Evolutionary conservation across 2,888 invertebrate genomes (phyloP).

Genomic region (Acanthopleura granulata): DNA sequence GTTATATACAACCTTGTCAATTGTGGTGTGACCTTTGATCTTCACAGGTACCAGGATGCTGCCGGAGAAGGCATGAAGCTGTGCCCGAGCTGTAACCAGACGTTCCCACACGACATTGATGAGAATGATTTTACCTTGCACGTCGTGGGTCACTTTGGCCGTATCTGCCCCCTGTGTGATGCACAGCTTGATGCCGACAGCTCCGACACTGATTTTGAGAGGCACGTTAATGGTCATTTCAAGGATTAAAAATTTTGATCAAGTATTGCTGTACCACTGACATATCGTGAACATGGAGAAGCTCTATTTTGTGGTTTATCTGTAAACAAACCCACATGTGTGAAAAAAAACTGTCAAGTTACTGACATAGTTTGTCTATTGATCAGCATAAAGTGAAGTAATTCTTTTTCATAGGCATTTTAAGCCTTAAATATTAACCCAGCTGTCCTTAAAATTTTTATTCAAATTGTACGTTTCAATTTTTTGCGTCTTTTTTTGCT

Average conservation of each 20-base stretch:
- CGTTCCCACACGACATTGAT: slow-evolving; percentile 45
- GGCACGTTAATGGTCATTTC: slow-evolving; percentile 43
- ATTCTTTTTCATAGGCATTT: no score
- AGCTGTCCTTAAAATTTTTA: no score
- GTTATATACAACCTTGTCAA: neutral
- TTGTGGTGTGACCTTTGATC: neutral
- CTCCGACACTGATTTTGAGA: slow-evolving; percentile 39
- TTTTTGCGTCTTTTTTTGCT: no score
- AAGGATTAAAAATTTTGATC: neutral
- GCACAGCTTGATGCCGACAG: slow-evolving; percentile 42
- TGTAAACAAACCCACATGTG: no score
- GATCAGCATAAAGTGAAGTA: no score
- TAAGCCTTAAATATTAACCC: no score
- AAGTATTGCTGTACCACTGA: no score
- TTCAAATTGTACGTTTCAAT: no score
- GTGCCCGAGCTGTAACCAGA: slow-evolving; percentile 50
- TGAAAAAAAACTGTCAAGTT: no score
- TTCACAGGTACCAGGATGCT: slow-evolving; percentile 50
- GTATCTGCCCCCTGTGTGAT: slow-evolving; percentile 57
- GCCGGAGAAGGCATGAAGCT: slow-evolving; percentile 53
- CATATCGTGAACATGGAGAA: no score
- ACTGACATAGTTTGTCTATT: no score
- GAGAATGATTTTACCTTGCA: slow-evolving; percentile 53
- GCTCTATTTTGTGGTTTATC: no score
- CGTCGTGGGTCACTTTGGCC: slow-evolving; percentile 51